Evolutionary conservation across 2,797 vertebrate genomes (phyloP).

Genomic region (Characodon lateralis): DNA sequence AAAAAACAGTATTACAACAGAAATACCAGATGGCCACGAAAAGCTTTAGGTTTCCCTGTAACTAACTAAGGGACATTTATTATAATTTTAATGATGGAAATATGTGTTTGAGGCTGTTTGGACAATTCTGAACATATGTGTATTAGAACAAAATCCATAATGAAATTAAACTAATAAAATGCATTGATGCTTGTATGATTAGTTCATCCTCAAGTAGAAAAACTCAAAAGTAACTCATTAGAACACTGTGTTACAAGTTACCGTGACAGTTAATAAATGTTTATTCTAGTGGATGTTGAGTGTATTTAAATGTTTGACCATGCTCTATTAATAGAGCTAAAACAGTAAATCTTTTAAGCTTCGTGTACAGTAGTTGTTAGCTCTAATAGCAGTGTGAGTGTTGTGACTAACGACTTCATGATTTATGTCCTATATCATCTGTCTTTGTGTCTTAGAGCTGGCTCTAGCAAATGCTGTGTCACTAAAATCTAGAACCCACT

Average conservation of each 20-base stretch:
- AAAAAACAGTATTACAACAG: no score
- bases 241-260: not conserved
- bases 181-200: not conserved
- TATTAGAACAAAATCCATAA: not conserved
- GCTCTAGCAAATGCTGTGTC: not conserved
- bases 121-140: not conserved
- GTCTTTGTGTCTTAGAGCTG: not conserved
- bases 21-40: not conserved
- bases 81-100: not conserved
- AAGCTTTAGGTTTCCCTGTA: not conserved
- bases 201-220: no score
- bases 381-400: not conserved
- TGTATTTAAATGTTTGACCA: not conserved
- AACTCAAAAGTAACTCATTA: not conserved
- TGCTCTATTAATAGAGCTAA: not conserved
- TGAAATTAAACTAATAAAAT: not conserved
- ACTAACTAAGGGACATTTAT: not conserved
- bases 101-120: not conserved
- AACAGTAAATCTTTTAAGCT: constrained; percentile 4
- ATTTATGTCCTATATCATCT: not conserved
- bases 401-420: not conserved
- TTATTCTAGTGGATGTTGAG: not conserved
- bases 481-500: constrained; percentile 1
- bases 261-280: not conserved
- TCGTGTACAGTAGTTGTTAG: not conserved